Evolutionary conservation across 2,113 vertebrate genomes (phyloP).

Genomic region (Micronycteris hirsuta): DNA sequence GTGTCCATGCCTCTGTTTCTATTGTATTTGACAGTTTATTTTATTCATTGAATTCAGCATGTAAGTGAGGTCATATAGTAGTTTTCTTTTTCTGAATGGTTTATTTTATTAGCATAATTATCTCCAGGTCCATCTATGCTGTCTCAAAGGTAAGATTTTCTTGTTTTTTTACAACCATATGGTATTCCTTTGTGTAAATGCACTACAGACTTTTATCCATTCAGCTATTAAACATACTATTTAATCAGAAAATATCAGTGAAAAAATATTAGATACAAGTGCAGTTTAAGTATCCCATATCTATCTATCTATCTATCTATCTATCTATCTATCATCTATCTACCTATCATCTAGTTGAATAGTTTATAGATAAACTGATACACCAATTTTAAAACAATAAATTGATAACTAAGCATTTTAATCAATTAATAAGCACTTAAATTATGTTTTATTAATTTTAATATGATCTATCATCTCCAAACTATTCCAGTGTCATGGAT

Average conservation of each 20-base stretch:
- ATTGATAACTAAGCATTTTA: not conserved
- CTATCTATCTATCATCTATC: no score
- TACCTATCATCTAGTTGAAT: not conserved
- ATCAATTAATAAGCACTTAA: not conserved
- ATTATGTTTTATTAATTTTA: not conserved
- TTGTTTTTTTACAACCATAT: no score
- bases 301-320: not conserved
- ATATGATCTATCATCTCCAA: not conserved
- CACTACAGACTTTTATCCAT: no score
- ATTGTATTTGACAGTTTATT: no score
- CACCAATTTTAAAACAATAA: not conserved
- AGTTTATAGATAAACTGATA: not conserved
- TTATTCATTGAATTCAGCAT: no score
- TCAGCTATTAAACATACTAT: not conserved
- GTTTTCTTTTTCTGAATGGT: no score
- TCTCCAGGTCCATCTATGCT: no score
- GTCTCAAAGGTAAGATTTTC: no score
- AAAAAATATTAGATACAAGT: not conserved
- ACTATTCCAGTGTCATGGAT: not conserved
- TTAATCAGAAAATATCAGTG: not conserved
- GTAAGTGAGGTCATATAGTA: no score
- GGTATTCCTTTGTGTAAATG: no score
- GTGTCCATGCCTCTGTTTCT: no score
- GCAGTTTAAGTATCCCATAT: not conserved
- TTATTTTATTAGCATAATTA: no score